Evolutionary conservation across 2,797 vertebrate species (phyloP), one percentile per base, ranked within the genome.

Genomic region (Xiphorhynchus erythropygius): DNA sequence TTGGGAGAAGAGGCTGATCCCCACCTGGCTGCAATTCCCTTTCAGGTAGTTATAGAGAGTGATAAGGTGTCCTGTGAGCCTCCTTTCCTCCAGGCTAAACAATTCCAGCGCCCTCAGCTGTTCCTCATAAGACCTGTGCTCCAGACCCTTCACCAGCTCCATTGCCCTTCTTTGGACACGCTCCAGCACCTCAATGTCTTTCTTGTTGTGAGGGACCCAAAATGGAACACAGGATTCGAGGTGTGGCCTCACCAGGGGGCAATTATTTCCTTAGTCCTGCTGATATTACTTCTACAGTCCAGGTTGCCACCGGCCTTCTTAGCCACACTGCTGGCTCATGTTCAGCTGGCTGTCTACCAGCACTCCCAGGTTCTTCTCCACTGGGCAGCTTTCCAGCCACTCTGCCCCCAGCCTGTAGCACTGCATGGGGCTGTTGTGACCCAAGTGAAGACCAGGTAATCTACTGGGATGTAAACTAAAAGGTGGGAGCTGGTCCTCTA

Each of bases 151-250:
- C 42, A 1, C 6, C 56, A 50, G 6, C 23, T 10, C 49, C 2
- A 0, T 0, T 63, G 32, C 27, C 18, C 32, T 49, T 49, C 35
- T 2, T 27, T 56, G 63, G 18, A 8, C 35, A 4, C 5, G 0
- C 55, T 62, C 9, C 55, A 75, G 27, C 23, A 8, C 32, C 55
- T 49, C 78, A n/a, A 1, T 55, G 18, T 28, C 41, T 5, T 55
- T 68, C 25, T 46, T 4, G 2, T 1, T 19, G 7, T 10, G 78
- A 42, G 10, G 25, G 6, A 13, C 47, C n/a, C 33, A 62, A 56
- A 41, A 3, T 18, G 41, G 33, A 22, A 53, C 39, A 12, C 52
- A 46, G 39, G 13, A 22, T 27, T 74, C 0, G 1, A 73, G 53
- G 14, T 47, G 47, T 17, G 25, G 33, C 27, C 55, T 27, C 55